These are phyloP conservation scores for Stenchaetothrips biformis DNA, from an alignment of 2,888 invertebrate genomes.

Conservation along the genomic window DNA sequence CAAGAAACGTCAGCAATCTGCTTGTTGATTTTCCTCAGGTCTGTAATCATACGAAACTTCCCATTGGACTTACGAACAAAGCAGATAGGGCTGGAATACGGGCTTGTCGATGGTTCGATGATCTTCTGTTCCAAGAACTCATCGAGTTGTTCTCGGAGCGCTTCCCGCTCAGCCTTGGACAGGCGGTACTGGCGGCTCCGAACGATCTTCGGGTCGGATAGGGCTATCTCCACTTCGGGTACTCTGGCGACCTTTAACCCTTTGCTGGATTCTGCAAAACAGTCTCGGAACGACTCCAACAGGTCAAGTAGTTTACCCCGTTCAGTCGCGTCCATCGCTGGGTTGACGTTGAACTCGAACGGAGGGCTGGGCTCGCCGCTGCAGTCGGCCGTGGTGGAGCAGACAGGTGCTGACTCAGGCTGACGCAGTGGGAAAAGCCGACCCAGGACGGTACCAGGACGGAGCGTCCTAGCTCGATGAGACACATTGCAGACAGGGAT, in stretches of 20 bases:
- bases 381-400: neutral
- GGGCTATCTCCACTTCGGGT: neutral
- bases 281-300: neutral
- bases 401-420: neutral
- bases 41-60: neutral
- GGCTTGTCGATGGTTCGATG: neutral
- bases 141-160: neutral
- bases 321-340: neutral
- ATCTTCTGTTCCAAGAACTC: neutral
- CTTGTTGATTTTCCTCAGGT: neutral
- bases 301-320: neutral
- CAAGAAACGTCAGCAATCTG: neutral
- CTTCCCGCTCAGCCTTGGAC: neutral
- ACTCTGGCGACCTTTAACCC: neutral
- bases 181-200: neutral
- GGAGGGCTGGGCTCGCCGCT: neutral
- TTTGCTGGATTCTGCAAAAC: neutral
- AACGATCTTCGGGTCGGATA: neutral
- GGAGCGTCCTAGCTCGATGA: too few species aligned
- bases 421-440: neutral
- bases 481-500: neutral
- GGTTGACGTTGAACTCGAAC: neutral
- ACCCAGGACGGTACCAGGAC: neutral
- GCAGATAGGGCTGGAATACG: neutral
- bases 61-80: neutral